phyloP scores from a whole-genome alignment of 2,888 invertebrate species.

The Plagodis dolabraria region DNA sequence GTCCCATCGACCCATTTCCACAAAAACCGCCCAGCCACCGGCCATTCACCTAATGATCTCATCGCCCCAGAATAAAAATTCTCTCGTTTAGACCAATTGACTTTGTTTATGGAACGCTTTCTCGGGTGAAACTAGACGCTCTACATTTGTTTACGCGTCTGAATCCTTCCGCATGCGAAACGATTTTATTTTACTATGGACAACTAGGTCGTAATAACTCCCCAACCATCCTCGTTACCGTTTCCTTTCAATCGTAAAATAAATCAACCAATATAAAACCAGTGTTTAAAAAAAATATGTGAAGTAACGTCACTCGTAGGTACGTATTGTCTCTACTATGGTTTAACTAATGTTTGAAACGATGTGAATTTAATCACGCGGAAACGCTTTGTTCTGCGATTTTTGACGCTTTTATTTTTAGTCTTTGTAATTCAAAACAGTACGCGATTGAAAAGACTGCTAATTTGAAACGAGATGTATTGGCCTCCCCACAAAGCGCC shows the following conservation, averaged over 20 bases:
- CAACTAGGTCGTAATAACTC: constrained; percentile 24
- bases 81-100: constrained; percentile 77
- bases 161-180: constrained; percentile 51
- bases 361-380: constrained; percentile 26
- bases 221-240: constrained; percentile 17
- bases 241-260: constrained; percentile 4
- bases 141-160: constrained; percentile 59
- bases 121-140: constrained; percentile 67
- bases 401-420: constrained; percentile 32
- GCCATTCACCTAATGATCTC: constrained; percentile 82
- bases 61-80: constrained; percentile 79
- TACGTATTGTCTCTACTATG: constrained; percentile 16
- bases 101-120: constrained; percentile 77
- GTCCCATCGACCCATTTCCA: constrained; percentile 72
- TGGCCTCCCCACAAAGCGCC: constrained; percentile 51
- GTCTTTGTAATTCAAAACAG: constrained; percentile 26
- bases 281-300: constrained; percentile 10
- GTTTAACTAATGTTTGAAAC: constrained; percentile 24
- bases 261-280: constrained; percentile 2
- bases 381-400: constrained; percentile 23
- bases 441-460: constrained; percentile 20
- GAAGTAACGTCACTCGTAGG: constrained; percentile 24
- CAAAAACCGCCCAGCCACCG: constrained; percentile 55
- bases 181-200: constrained; percentile 32
- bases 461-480: constrained; percentile 29